phyloP scores from a whole-genome alignment of 2,888 invertebrate genomes.

The Eupithecia pulchellata region DNA sequence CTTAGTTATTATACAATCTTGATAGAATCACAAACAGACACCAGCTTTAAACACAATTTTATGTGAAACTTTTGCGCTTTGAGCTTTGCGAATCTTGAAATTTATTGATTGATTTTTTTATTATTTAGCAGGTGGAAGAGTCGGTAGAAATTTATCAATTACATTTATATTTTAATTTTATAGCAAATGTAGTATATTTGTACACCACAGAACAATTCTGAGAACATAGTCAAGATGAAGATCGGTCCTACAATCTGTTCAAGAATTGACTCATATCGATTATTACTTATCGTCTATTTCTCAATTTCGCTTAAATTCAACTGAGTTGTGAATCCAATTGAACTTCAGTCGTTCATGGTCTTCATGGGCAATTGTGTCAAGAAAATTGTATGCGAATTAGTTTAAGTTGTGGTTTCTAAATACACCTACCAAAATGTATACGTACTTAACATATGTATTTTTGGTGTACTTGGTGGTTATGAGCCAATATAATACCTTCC shows the following conservation, averaged over 20 bases:
- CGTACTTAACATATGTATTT: background rate
- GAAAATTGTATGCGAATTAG: background rate
- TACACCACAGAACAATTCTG: too few relatives aligned
- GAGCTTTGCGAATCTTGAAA: too few relatives aligned
- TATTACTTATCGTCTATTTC: background rate
- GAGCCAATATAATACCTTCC: background rate
- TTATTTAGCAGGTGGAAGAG: background rate
- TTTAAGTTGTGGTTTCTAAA: background rate
- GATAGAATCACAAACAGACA: background rate
- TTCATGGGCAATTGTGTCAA: too few relatives aligned
- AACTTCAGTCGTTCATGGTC: constrained; percentile 10
- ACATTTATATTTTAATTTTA: too few relatives aligned
- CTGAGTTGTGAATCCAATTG: constrained; percentile 2
- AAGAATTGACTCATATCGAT: background rate
- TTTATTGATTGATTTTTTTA: too few relatives aligned
- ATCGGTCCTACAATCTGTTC: background rate
- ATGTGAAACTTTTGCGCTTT: background rate
- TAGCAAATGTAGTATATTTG: too few relatives aligned
- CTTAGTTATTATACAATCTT: too few relatives aligned
- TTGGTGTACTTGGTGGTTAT: too few relatives aligned
- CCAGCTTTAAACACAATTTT: background rate
- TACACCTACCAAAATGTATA: background rate
- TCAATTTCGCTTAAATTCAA: background rate
- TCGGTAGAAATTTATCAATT: background rate
- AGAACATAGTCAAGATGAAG: background rate